Evolutionary conservation across 2,888 invertebrate species (phyloP), one percentile per base, ranked within the genome.

Genomic region (Pachycephus smyrnensis): DNA sequence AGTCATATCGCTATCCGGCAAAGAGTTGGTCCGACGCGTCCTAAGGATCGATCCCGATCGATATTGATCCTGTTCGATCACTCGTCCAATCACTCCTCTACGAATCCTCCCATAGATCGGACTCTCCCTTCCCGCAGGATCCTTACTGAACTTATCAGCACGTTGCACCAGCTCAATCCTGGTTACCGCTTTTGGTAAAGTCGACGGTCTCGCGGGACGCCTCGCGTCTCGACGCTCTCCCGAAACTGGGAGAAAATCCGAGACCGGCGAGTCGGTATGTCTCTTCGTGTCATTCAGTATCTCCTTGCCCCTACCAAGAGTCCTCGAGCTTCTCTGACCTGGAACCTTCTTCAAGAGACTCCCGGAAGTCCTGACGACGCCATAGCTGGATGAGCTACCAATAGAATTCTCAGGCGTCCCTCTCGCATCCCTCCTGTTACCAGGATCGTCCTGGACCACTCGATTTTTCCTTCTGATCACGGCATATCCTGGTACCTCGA

Each of bases 71-170:
- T 55, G 23, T 4, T n/a, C 40, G 71, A 37, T 23, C 74, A 37
- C 23, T 31, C 23, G 73, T 82, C 77, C 69, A 76, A 32, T 77
- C 76, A 90, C 90, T 75, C 89, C 84, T 6, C 90, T 83, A 32
- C 90, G 85, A 73, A 91, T 91, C 23, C 86, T 85, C 0, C 91
- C 91, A 69, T 91, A 91, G 71, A 91, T 85, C 12, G 90, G 89
- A 0, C 88, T 87, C 33, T 91, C 90, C 73, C 86, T 84, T 23
- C 84, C 88, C 1, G 84, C 82, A 1, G 82, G 79, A 31, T 87
- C 84, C 71, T 32, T 71, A 31, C 31, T 32, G 71, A 31, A 12
- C 30, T 9, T 71, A 1, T 0, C 30, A 30, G 71, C 12, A 30
- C 71, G 12, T 12, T 9, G 71, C 31, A 71, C 71, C 6, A 33